Percentiles rank a stretch among this genome's conserved stretches.
These are phyloP conservation scores for Cossypha heuglini DNA, from an alignment of 2,797 vertebrate genomes.

Conservation along the genomic window DNA sequence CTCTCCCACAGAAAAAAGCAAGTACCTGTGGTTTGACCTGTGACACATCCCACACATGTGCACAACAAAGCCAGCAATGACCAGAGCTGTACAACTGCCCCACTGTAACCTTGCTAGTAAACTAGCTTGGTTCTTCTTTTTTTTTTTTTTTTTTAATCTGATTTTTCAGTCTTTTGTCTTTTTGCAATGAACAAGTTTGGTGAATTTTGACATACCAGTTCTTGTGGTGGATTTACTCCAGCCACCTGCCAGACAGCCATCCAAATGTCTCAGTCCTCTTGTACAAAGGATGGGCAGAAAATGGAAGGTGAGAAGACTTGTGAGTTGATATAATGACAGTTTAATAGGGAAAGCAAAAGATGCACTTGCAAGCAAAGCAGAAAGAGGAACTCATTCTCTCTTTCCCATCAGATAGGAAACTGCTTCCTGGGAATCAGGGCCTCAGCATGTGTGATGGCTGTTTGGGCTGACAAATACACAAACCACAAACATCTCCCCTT, in stretches of 20 bases:
- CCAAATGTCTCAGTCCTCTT: neutral
- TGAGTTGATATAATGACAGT: neutral
- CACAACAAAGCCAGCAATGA: neutral
- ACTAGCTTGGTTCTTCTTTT: neutral
- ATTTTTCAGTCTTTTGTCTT: neutral
- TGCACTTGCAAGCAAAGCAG: neutral
- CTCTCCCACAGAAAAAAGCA: neutral
- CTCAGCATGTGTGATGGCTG: accelerated
- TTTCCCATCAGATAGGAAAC: neutral
- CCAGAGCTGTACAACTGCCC: neutral
- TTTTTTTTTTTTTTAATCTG: neutral
- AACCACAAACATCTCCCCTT: neutral
- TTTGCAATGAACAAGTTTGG: neutral
- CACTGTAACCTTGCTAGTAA: neutral
- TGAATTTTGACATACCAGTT: neutral
- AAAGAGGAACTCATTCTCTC: constrained; percentile 16
- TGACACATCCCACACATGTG: neutral
- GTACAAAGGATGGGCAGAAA: neutral
- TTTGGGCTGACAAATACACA: neutral
- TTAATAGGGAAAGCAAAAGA: constrained; percentile 16
- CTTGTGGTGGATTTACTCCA: neutral
- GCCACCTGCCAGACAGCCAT: neutral
- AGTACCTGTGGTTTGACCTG: neutral
- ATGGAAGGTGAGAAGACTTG: neutral
- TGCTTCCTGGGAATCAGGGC: neutral